Evolutionary conservation across 2,888 invertebrate species (phyloP).

Genomic region (Oeneis ivallda): DNA sequence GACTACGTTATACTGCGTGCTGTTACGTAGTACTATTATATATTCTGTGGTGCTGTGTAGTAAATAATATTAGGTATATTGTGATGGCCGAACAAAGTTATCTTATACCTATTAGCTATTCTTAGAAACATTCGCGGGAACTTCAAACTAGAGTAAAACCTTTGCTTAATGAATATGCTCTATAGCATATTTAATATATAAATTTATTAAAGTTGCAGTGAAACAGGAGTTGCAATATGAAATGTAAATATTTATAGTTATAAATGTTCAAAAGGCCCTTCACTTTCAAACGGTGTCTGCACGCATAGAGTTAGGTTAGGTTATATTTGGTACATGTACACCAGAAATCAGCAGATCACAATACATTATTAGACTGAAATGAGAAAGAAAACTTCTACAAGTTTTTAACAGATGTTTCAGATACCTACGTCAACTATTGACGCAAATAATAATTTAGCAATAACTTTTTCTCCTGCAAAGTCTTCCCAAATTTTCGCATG

Average conservation of each 20-base stretch:
- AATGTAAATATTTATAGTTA: constrained; percentile 6
- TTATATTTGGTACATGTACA: background rate
- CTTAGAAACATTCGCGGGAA: background rate
- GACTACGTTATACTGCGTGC: too few relatives aligned
- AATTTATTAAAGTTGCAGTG: background rate
- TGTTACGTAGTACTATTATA: too few relatives aligned
- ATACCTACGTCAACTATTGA: background rate
- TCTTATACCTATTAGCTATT: constrained; percentile 2
- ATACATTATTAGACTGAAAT: background rate
- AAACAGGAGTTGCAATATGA: constrained; percentile 4
- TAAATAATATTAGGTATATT: background rate
- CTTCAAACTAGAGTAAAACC: background rate
- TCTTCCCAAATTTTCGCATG: background rate
- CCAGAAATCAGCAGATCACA: too few relatives aligned
- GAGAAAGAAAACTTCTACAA: background rate
- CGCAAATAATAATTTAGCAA: background rate
- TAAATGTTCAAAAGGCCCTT: constrained; percentile 10
- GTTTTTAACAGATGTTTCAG: background rate
- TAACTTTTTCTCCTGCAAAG: background rate
- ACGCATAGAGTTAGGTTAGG: background rate
- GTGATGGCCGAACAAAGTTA: background rate
- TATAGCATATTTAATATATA: background rate
- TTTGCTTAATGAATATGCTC: background rate
- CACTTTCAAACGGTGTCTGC: constrained; percentile 16
- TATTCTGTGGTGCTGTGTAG: too few relatives aligned